Percentiles rank a stretch among this genome's conserved stretches.
phyloP scores from a whole-genome alignment of 2,113 vertebrate species.

The Butastur rufipennis region DNA sequence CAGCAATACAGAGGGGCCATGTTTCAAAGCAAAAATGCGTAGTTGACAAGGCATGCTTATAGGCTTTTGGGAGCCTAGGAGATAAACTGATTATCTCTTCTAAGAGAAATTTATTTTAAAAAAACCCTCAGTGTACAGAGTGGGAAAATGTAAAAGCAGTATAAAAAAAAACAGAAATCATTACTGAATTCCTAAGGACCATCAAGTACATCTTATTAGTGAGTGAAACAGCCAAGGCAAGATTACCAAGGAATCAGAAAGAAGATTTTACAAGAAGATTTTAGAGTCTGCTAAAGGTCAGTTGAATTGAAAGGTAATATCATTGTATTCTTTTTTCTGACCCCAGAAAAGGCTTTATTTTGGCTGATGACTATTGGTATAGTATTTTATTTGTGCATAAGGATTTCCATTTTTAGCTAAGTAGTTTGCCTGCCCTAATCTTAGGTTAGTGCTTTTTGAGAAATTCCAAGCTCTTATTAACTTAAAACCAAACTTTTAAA shows the following conservation, averaged over 20 bases:
- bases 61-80: not conserved
- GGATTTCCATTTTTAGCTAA: not conserved
- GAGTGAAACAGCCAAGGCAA: not conserved
- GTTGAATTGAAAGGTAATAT: not conserved
- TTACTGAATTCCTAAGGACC: not conserved
- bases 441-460: not conserved
- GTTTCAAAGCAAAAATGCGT: not conserved
- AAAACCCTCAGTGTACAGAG: not conserved
- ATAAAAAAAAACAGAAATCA: rapidly evolving
- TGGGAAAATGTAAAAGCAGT: not conserved
- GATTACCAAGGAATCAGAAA: not conserved
- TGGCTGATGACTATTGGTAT: not conserved
- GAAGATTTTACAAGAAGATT: not conserved
- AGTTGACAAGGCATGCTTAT: not conserved
- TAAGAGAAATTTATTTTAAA: not conserved
- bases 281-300: not conserved
- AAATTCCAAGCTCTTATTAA: not conserved
- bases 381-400: not conserved
- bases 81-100: not conserved
- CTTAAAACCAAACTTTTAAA: not conserved
- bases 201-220: not conserved
- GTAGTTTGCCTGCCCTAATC: not conserved
- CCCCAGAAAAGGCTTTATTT: not conserved
- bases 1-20: not conserved
- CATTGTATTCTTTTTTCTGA: not conserved